Base-by-base conservation (phyloP, 2,113 vertebrate genomes). In the Gulo gulo region DNA sequence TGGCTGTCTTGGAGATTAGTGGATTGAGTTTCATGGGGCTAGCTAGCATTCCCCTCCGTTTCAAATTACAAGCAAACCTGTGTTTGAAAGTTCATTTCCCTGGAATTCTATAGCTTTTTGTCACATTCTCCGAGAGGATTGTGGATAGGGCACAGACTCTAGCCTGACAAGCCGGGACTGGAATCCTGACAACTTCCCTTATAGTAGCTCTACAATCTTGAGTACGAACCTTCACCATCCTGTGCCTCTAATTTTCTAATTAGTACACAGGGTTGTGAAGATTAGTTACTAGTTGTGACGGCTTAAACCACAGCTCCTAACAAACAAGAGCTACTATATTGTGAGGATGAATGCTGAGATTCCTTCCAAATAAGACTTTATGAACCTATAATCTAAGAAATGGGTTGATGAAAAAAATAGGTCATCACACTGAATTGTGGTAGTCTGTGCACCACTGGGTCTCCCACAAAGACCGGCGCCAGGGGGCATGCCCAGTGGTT, bases 351-450 rank as follows among this genome's bases (percentile, higher is more conserved):
- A 42, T 7, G 71, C 63, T 36, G 39, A 91, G 34, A 34, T 24
- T 76, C 69, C 61, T 87, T 88, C n/a, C 65, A 82, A 74, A 63
- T 39, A 55, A 47, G 26, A 67, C 36, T 94, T 79, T 80, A n/a
- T 82, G 55, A 88, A 18, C 91, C 90, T 94, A 50, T 61, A 95
- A 55, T 78, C 42, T 91, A 78, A 45, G 67, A 82, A 78, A 81
- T 4, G 21, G 74, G 39, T n/a, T 45, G 74, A 47, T 47, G 42
- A 61, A 57, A 88, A 88, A 57, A 82, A 23, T 2, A 78, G 73
- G 59, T 39, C 52, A 47, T 55, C 34, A 92, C 59, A 57, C 29
- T 4, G 9, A 71, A 50, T 31, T 42, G 91, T 6, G 73, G 21
- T 52, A 67, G 45, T 36, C 47, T 67, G 34, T 16, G 34, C 59